Evolutionary conservation across 2,113 vertebrate genomes (phyloP).

Genomic region (Martes martes): DNA sequence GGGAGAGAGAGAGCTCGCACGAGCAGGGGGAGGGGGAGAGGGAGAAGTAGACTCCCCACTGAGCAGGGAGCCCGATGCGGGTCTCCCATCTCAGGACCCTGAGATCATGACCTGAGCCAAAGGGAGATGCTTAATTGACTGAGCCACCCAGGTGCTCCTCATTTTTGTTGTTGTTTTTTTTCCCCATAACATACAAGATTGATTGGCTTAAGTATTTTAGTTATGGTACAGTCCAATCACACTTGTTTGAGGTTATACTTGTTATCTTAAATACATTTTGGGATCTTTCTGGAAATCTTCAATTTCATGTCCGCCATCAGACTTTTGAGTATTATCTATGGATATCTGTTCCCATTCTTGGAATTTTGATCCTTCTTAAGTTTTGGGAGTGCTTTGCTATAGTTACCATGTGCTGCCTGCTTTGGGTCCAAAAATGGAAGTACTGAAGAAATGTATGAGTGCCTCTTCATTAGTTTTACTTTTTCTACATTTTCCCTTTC

Average conservation of each 20-base stretch:
- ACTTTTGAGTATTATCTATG: not conserved
- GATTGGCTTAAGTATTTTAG: not conserved
- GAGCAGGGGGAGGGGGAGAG: not conserved
- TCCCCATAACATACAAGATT: not conserved
- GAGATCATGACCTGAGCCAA: too few species aligned
- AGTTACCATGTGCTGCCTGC: not conserved
- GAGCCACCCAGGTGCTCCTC: too few species aligned
- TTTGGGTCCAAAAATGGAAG: not conserved
- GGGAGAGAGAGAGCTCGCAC: not conserved
- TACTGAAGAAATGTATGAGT: not conserved
- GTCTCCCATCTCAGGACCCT: too few species aligned
- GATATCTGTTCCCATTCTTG: not conserved
- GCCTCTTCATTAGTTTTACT: not conserved
- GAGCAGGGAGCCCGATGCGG: too few species aligned
- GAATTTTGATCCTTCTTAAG: not conserved
- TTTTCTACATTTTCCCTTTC: not conserved
- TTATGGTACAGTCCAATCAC: not conserved
- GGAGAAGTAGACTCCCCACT: too few species aligned
- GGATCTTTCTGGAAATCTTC: not conserved
- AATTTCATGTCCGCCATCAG: not conserved
- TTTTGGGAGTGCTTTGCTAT: not conserved
- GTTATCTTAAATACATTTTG: conserved; percentile 33
- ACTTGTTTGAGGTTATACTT: not conserved
- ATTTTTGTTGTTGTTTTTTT: too few species aligned
- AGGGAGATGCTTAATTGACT: too few species aligned